Conservation (phyloP, 2,888 invertebrate species). For the Eledona agricola region DNA sequence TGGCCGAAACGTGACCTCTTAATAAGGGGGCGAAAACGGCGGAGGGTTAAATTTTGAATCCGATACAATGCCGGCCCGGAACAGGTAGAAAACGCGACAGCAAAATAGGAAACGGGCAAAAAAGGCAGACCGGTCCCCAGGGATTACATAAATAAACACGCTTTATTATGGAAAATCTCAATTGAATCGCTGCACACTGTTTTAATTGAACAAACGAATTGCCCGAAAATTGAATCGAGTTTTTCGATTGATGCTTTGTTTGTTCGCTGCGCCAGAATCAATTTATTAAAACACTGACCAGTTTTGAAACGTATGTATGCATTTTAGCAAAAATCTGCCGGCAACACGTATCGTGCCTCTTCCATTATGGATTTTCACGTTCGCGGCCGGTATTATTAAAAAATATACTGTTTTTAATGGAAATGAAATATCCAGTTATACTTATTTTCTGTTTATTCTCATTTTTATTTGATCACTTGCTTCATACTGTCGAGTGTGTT, state of each 20-base stretch:
- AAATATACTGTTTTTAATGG: too few relatives aligned
- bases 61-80: conserved; percentile 2
- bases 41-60: conserved; percentile 6
- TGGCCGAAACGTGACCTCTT: conserved; percentile 30
- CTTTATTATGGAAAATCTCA: conserved; percentile 20
- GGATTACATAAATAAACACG: conserved; percentile 15
- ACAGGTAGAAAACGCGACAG: conserved; percentile 1
- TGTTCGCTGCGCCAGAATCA: conserved; percentile 1
- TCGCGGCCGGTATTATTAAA: too few relatives aligned
- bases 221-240: conserved; percentile 26
- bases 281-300: too few relatives aligned
- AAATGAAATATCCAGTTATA: too few relatives aligned
- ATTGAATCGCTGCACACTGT: conserved; percentile 17
- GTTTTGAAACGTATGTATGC: too few relatives aligned
- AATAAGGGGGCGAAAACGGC: conserved; percentile 23
- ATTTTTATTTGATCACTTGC: too few relatives aligned
- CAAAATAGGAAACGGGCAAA: neutral
- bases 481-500: too few relatives aligned
- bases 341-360: too few relatives aligned
- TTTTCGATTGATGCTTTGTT: conserved; percentile 9
- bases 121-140: neutral
- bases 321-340: too few relatives aligned
- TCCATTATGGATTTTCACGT: too few relatives aligned
- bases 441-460: too few relatives aligned
- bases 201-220: conserved; percentile 35